These are phyloP conservation scores for Notechis scutatus DNA, from an alignment of 2,113 vertebrate genomes.

Conservation along the genomic window DNA sequence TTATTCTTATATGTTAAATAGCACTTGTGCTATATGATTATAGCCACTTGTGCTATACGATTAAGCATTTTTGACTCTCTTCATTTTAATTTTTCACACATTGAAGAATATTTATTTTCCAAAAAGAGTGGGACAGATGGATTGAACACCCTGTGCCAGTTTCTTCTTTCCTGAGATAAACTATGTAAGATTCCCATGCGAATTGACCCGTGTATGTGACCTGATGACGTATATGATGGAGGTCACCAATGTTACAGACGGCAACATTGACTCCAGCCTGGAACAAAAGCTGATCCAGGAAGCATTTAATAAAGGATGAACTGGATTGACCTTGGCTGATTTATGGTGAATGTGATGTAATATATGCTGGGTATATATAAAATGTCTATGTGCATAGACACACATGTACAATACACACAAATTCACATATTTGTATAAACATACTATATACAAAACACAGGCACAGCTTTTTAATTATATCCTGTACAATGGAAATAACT, in stretches of 20 bases:
- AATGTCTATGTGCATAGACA: slow-evolving; percentile 7
- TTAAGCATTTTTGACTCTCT: background rate
- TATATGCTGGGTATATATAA: background rate
- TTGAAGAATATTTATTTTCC: slow-evolving; percentile 2
- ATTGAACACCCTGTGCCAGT: background rate
- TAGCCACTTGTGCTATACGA: background rate
- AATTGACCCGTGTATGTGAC: slow-evolving; percentile 19
- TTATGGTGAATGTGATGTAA: slow-evolving; percentile 35
- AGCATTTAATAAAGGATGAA: slow-evolving; percentile 40
- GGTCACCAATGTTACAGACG: slow-evolving; percentile 58
- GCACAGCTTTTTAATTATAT: background rate
- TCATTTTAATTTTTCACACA: slow-evolving; percentile 26
- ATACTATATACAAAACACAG: background rate
- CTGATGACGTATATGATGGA: slow-evolving; percentile 48
- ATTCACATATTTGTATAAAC: background rate
- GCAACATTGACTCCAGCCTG: slow-evolving; percentile 40
- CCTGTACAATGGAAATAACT: background rate
- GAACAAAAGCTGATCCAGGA: slow-evolving; percentile 29
- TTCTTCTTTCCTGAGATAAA: slow-evolving; percentile 34
- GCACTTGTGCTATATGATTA: background rate
- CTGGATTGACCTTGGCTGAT: slow-evolving; percentile 8
- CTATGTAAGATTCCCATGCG: background rate
- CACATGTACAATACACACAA: background rate
- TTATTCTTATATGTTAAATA: slow-evolving; percentile 20
- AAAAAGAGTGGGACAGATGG: background rate